A percentile compares a stretch with the other conserved stretches of the same genome.
phyloP scores from a whole-genome alignment of 1,140 invertebrate genomes.

The Leptoteleia sp. region DNA sequence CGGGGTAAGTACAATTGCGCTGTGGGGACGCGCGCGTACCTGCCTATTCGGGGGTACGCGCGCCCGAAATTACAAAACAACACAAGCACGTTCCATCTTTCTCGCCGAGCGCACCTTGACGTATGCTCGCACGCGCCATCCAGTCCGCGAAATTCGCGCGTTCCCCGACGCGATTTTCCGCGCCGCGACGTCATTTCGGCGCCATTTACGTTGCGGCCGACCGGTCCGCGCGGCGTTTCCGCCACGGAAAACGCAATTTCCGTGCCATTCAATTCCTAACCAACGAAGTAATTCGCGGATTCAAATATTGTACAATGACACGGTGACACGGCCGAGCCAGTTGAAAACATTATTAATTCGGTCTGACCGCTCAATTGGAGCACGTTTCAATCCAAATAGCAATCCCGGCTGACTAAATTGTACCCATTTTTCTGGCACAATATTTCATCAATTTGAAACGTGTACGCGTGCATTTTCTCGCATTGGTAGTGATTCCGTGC shows the following conservation, averaged over 20 bases:
- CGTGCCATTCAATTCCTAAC: no score
- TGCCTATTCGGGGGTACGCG: slow-evolving; percentile 69
- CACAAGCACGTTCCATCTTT: slow-evolving; percentile 31
- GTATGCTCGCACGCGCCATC: slow-evolving; percentile 20
- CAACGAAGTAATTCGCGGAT: background rate
- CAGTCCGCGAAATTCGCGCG: slow-evolving; percentile 22
- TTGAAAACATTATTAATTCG: slow-evolving; percentile 12
- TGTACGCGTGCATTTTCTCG: no score
- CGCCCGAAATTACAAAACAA: slow-evolving; percentile 51
- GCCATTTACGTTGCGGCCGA: no score
- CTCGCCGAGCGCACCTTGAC: slow-evolving; percentile 19
- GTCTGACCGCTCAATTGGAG: background rate
- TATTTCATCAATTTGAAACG: no score
- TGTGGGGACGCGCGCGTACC: no score
- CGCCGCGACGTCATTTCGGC: no score
- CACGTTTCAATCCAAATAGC: background rate
- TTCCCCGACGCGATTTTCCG: background rate
- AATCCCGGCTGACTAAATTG: no score
- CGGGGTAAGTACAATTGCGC: slow-evolving; percentile 47
- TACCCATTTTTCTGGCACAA: no score
- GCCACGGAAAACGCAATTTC: no score
- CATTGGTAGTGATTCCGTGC: no score
- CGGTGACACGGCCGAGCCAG: slow-evolving; percentile 20
- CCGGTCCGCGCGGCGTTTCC: background rate
- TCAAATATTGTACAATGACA: slow-evolving; percentile 49